phyloP scores from a whole-genome alignment of 2,113 vertebrate species.

The Recurvirostra avosetta region DNA sequence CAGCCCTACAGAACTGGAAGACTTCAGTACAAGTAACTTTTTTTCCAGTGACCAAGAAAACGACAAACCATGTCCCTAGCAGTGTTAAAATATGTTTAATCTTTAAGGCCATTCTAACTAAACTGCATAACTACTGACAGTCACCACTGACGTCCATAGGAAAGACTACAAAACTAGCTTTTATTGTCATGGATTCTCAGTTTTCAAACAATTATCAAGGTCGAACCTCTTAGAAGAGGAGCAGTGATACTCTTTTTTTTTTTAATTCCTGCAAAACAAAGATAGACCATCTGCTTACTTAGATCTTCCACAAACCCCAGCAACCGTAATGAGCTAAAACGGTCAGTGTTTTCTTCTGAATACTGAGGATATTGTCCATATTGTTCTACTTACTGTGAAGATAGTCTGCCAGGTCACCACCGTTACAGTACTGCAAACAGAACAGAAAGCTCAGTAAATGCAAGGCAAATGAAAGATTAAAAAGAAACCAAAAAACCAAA shows the following conservation, averaged over 20 bases:
- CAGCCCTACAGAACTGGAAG: not conserved
- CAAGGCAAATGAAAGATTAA: not conserved
- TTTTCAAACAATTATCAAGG: not conserved
- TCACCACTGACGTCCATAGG: not conserved
- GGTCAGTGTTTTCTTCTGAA: not conserved
- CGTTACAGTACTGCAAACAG: conserved; percentile 91
- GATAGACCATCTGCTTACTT: not conserved
- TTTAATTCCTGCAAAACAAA: too few relatives aligned
- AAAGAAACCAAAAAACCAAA: not conserved
- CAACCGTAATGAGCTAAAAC: not conserved
- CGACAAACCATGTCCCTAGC: not conserved
- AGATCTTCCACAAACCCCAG: not conserved
- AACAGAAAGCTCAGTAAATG: not conserved
- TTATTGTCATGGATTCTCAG: not conserved
- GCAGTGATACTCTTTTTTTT: not conserved
- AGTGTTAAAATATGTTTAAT: not conserved
- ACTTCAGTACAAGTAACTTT: not conserved
- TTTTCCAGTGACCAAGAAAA: not conserved
- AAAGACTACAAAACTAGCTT: not conserved
- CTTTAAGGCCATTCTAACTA: not conserved
- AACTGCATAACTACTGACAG: not conserved
- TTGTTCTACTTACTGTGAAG: conserved; percentile 88
- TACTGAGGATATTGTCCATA: not conserved
- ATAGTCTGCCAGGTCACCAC: conserved; percentile 95
- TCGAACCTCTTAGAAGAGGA: not conserved